phyloP scores from a whole-genome alignment of 2,888 invertebrate genomes.

The Hemithea aestivaria region DNA sequence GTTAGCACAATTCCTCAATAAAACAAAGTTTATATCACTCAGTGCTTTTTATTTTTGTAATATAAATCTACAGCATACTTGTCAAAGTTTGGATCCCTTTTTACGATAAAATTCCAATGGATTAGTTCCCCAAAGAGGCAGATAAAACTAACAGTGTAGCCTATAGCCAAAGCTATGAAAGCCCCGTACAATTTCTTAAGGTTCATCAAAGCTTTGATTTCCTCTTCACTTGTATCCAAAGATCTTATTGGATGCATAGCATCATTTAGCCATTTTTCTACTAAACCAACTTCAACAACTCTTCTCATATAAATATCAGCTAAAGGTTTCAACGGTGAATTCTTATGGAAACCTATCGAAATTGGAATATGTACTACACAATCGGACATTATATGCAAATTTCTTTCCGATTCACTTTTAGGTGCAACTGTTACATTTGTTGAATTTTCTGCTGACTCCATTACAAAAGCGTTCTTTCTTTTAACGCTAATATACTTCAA shows the following conservation, averaged over 20 bases:
- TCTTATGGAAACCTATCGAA: constrained; percentile 89
- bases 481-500: constrained; percentile 82
- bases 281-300: constrained; percentile 86
- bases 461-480: constrained; percentile 58
- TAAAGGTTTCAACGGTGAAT: constrained; percentile 86
- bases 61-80: constrained; percentile 81
- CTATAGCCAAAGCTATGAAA: constrained; percentile 84
- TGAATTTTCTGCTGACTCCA: constrained; percentile 41
- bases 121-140: constrained; percentile 80
- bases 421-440: constrained; percentile 37
- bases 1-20: constrained; percentile 36
- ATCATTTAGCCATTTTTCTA: constrained; percentile 89
- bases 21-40: constrained; percentile 25
- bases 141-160: constrained; percentile 80
- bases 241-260: constrained; percentile 80
- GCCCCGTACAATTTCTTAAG: constrained; percentile 88
- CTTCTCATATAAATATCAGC: constrained; percentile 83
- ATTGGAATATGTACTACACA: constrained; percentile 90
- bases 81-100: constrained; percentile 84
- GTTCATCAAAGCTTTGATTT: constrained; percentile 87
- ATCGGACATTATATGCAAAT: constrained; percentile 89
- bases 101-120: constrained; percentile 83
- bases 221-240: constrained; percentile 76
- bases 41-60: constrained; percentile 69
- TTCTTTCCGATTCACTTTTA: constrained; percentile 51